These are phyloP conservation scores for Lacanobia wlatinum DNA, from an alignment of 2,888 invertebrate genomes.

Conservation along the genomic window DNA sequence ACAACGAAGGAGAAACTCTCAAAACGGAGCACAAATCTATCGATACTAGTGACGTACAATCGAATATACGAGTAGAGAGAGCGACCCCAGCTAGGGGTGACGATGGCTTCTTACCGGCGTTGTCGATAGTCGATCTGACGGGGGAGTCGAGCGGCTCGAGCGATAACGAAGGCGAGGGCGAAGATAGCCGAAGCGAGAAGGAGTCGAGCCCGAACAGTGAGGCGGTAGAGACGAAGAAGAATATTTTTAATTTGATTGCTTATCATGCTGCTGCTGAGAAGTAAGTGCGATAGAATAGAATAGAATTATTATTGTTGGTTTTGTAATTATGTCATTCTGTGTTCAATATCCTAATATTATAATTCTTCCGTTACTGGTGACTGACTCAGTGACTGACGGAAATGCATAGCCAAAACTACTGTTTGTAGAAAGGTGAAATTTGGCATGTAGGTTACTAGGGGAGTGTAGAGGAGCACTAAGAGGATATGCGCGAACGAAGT, in stretches of 20 bases:
- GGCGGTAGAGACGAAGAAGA: slow-evolving; percentile 58
- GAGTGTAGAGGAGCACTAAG: too few relatives aligned
- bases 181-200: slow-evolving; percentile 48
- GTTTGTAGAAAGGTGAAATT: too few relatives aligned
- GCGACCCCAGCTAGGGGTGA: slow-evolving; percentile 57
- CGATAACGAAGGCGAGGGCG: slow-evolving; percentile 61
- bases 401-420: too few relatives aligned
- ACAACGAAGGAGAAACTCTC: slow-evolving; percentile 70
- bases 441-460: too few relatives aligned
- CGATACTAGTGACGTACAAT: slow-evolving; percentile 41
- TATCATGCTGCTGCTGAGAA: slow-evolving; percentile 82
- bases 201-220: slow-evolving; percentile 51
- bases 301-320: too few relatives aligned
- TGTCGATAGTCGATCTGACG: slow-evolving; percentile 78
- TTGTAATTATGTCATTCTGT: too few relatives aligned
- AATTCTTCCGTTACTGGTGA: too few relatives aligned
- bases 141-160: slow-evolving; percentile 70
- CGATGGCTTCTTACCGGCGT: slow-evolving; percentile 70
- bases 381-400: too few relatives aligned
- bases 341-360: too few relatives aligned
- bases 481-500: too few relatives aligned
- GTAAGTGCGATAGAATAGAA: slow-evolving; percentile 76
- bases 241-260: slow-evolving; percentile 69
- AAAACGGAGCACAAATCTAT: slow-evolving; percentile 59
- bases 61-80: slow-evolving; percentile 46